Percentiles rank a stretch among this genome's conserved stretches.
Conservation (phyloP, 1,140 invertebrate species). For the Atta texana region DNA sequence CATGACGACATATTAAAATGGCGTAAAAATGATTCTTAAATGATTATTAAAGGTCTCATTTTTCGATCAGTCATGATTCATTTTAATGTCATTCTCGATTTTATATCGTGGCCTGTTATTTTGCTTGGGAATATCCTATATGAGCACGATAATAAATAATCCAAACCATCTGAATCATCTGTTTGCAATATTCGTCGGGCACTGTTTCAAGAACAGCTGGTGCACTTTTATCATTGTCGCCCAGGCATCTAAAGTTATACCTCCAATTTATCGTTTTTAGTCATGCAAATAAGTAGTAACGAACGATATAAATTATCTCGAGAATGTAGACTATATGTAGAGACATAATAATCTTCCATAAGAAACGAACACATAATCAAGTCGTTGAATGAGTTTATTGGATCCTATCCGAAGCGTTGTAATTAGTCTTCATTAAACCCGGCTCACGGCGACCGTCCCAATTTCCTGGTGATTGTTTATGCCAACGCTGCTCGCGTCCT, state of each 20-base stretch:
- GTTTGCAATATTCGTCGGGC: neutral
- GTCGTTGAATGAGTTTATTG: constrained; percentile 2
- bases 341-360: neutral
- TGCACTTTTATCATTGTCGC: neutral
- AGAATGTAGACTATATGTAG: neutral
- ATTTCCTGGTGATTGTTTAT: constrained; percentile 48
- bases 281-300: neutral
- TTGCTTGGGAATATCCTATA: neutral
- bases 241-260: neutral
- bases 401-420: neutral
- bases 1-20: too few species aligned
- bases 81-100: too few species aligned
- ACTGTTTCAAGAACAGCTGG: neutral
- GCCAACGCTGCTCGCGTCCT: constrained; percentile 8
- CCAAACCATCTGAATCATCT: neutral
- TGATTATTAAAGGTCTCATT: too few species aligned
- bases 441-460: constrained; percentile 16
- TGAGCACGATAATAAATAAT: neutral
- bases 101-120: too few species aligned
- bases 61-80: too few species aligned
- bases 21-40: too few species aligned
- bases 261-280: constrained; percentile 5
- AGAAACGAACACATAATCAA: neutral
- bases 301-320: neutral
- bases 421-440: constrained; percentile 38